Base-by-base conservation (phyloP, 2,888 invertebrate genomes). In the Folsomia manolachei region DNA sequence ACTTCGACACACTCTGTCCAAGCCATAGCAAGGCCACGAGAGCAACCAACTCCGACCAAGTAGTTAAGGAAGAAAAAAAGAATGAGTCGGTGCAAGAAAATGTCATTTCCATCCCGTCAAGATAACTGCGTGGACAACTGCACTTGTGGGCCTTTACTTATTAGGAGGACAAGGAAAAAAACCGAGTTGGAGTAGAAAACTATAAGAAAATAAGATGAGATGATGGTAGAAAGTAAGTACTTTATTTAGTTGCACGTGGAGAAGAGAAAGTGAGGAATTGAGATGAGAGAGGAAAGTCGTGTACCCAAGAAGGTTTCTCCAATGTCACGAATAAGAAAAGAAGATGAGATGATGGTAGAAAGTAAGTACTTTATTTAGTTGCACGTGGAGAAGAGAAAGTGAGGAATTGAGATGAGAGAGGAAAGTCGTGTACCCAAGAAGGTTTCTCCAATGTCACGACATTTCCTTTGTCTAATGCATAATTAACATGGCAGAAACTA, bases 381-480 rank as follows among this genome's bases (percentile, higher is more conserved):
- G 14, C 21, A 23, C 9, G 21, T 9, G 23, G 11, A 7, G 2
- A 7, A 62, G 24, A 24, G 24, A 62, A n/a, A 4, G 19, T 60
- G 23, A n/a, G n/a, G 56, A 52, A 52, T 63, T 63, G 23, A 52
- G 63, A 70, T 52, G 53, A 63, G 63, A 70, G 63, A 70, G 70
- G 70, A 53, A 70, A 63, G 27, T 52, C 63, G 53, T 70, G 70
- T 69, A 53, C 53, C 62, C n/a, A 23, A 39, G n/a, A 39, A 27
- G 25, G 9, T 11, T 62, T 27, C 63, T 39, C 61, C 62, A n/a
- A 23, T 63, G 63, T 25, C 63, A 70, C 61, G 63, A 63, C 70
- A 70, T 52, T 70, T 63, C 70, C 63, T 63, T 63, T 19, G 56
- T 70, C 70, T 63, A 63, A 70, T 70, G 53, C 70, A 70, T 70